A percentile compares a stretch with the other conserved stretches of the same genome.
These are phyloP conservation scores for Oscheius sp. DNA, from an alignment of 1,140 invertebrate genomes.

Conservation along the genomic window DNA sequence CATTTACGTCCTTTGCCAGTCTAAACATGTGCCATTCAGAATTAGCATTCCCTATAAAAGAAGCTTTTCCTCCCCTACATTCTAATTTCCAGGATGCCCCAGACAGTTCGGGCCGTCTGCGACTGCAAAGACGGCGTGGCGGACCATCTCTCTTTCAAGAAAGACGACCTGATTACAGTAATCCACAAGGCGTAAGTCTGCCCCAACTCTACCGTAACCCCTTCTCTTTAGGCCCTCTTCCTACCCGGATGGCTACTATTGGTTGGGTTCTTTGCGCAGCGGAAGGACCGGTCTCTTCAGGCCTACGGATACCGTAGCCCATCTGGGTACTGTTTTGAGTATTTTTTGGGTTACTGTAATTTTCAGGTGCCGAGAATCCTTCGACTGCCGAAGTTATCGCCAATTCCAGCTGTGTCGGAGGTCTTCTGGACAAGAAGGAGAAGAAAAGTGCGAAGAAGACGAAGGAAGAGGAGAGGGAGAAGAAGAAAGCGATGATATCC, in stretches of 20 bases:
- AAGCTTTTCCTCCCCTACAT: neutral
- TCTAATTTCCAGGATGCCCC: slow-evolving; percentile 68
- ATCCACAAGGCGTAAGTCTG: slow-evolving; percentile 77
- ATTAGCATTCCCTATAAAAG: too few species aligned
- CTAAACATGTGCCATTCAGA: too few species aligned
- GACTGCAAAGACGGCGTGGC: slow-evolving; percentile 62
- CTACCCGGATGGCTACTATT: slow-evolving; percentile 64
- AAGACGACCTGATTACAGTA: slow-evolving; percentile 87
- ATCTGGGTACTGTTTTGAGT: slow-evolving; percentile 68
- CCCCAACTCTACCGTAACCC: neutral
- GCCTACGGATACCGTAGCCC: slow-evolving; percentile 82
- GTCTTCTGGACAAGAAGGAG: slow-evolving; percentile 30
- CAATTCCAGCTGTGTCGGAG: slow-evolving; percentile 10
- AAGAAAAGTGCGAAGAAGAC: slow-evolving; percentile 62
- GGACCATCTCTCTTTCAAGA: slow-evolving; percentile 77
- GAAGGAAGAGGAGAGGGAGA: slow-evolving; percentile 70
- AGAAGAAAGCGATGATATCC: slow-evolving; percentile 75
- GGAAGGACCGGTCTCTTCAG: slow-evolving; percentile 85
- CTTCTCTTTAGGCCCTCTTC: slow-evolving; percentile 33
- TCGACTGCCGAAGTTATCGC: neutral
- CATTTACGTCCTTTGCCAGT: too few species aligned
- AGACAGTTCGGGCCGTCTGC: slow-evolving; percentile 76
- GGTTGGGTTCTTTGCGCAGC: slow-evolving; percentile 77
- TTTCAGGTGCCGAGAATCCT: slow-evolving; percentile 7
- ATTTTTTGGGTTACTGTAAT: too few species aligned